Evolutionary conservation across 2,797 vertebrate species (phyloP), one percentile per base, ranked within the genome.

Genomic region (Squalus acanthias): DNA sequence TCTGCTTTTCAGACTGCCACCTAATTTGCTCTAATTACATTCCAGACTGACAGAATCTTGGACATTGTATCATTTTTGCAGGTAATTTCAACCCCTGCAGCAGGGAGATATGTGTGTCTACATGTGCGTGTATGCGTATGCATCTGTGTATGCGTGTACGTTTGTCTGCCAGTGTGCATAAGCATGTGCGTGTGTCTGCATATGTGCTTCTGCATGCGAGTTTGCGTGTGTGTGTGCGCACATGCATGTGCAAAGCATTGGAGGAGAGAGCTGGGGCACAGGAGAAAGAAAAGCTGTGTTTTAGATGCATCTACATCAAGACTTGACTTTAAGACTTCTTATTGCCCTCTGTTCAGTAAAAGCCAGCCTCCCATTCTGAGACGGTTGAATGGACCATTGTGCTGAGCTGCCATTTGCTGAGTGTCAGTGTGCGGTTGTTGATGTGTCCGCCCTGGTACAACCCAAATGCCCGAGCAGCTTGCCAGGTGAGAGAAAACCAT

Each of bases 21-120:
- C 98, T 99, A 98, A 98, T 99, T 99, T 98, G 98, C 98, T 98
- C 98, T 99, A 99, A 99, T 99, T 99, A 99, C 99, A 99, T 99
- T 99, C 99, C 98, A 96, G 97, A 98, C 98, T 99, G 99, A 99
- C 98, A 99, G 98, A 98, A 98, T 98, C 98, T 98, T 99, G 98
- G 98, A 98, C 98, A 97, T 97, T 97, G 97, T 98, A 97, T 98
- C 97, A 79, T 96, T 96, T 96, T 96, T 96, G 97, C 97, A 98
- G 98, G 98, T 98, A 97, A 97, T 98, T 97, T 96, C 95, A 65
- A 96, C 96, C 96, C 97, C 96, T 96, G 96, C 96, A 95, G 0
- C 20, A 96, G 63, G 87, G 92, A 89, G 65, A 95, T 93, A 96
- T 96, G 96, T 96, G 7, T 53, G 85, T 88, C 24, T 53, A 1